Evolutionary conservation across 1,140 invertebrate species (phyloP).

Genomic region (Zaprionus kolodkinae): DNA sequence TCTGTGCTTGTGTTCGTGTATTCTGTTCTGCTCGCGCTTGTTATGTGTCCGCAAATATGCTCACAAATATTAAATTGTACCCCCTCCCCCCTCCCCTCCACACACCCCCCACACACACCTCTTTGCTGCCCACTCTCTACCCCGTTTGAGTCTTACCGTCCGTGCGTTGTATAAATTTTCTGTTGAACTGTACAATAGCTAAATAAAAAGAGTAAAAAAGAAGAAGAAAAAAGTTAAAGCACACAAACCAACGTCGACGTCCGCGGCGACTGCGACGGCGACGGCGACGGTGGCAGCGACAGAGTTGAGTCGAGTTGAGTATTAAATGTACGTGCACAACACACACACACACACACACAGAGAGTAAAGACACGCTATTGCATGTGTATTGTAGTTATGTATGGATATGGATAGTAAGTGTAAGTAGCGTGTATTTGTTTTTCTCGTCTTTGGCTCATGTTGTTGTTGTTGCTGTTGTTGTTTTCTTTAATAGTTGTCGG

Average conservation of each 20-base stretch:
- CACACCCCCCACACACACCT: not conserved
- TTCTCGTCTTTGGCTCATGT: constrained; percentile 55
- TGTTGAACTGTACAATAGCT: constrained; percentile 80
- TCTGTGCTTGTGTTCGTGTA: constrained; percentile 25
- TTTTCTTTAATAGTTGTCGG: constrained; percentile 71
- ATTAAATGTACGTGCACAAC: constrained; percentile 51
- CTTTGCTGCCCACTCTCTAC: not conserved
- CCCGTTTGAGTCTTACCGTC: not conserved
- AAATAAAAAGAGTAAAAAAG: constrained; percentile 61
- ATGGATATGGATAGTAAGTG: constrained; percentile 76
- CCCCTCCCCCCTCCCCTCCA: constrained; percentile 19
- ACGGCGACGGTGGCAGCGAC: not conserved
- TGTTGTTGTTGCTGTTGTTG: constrained; percentile 47
- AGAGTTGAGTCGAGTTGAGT: constrained; percentile 35
- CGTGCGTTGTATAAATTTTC: constrained; percentile 75
- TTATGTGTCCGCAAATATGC: constrained; percentile 66
- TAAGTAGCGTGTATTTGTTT: constrained; percentile 81
- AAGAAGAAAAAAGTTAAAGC: constrained; percentile 45
- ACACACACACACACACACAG: constrained; percentile 14
- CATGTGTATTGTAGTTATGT: constrained; percentile 56
- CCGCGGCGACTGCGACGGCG: too few species aligned
- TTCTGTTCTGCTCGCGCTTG: constrained; percentile 35
- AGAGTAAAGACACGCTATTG: constrained; percentile 20
- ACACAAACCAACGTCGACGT: constrained; percentile 45
- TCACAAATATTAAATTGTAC: constrained; percentile 79